Evolutionary conservation across 2,888 invertebrate genomes (phyloP), one percentile per base, ranked within the genome.

Genomic region (Harmothoe impar): DNA sequence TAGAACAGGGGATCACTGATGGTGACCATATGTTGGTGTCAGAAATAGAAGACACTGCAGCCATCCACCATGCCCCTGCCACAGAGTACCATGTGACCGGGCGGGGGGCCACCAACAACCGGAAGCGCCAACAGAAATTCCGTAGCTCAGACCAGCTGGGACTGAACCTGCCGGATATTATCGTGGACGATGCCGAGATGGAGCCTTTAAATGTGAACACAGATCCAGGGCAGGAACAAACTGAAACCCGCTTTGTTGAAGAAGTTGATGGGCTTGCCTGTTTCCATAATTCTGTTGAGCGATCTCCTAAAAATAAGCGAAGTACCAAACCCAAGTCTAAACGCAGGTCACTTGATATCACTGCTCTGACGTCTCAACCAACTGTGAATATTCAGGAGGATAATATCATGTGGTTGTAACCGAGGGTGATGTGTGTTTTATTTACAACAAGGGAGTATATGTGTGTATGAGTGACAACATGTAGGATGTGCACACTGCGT

Each of bases 71-170:
- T 15, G 52, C 86, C 29, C 5, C 3, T 43, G 86, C 86, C 29
- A 86, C 86, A n/a, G 86, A 86, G 54, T 29, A 86, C 52, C 86
- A 86, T 54, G 54, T 86, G 86, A 86, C 86, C 52, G 43, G 43
- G 3, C 3, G 10, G 10, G 43, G 3, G 43, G 43, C 10, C 12
- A 31, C 29, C 17, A 84, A 20, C 51, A 84, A 52, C n/a, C 10
- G 54, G 56, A 86, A 86, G 54, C 86, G 86, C 29, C 78, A 62
- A 23, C 33, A 86, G n/a, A 54, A 54, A 10, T 54, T 29, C 54
- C 54, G 86, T 0, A 1, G 35, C 20, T 33, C 35, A 0, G 86
- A 86, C 5, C 84, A 84, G 12, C 3, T 5, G 15, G 54, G 54
- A 0, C 5, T n/a, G 23, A 84, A 0, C 5, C 86, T 86, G 0